Conservation (phyloP, 1,140 invertebrate species). For the Theocolax elegans region DNA sequence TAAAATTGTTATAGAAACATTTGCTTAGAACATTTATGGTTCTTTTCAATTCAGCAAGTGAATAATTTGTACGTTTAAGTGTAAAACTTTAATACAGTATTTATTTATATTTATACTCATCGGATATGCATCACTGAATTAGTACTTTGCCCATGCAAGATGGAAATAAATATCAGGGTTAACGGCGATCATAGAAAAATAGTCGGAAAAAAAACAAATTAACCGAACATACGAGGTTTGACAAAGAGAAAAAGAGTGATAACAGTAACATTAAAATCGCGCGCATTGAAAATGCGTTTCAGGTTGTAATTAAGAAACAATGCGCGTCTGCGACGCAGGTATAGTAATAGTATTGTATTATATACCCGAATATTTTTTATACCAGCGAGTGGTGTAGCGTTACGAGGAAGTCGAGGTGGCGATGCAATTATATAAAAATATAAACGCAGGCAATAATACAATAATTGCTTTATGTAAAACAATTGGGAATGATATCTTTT, state of each 20-base stretch:
- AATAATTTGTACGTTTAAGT: not conserved
- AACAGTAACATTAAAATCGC: constrained; percentile 25
- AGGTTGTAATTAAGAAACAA: constrained; percentile 34
- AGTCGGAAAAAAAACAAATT: not conserved
- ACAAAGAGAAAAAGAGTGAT: constrained; percentile 31
- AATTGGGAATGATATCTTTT: too few relatives aligned
- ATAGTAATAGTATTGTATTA: constrained; percentile 36
- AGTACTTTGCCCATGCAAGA: constrained; percentile 3
- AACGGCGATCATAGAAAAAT: not conserved
- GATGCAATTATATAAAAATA: constrained; percentile 21
- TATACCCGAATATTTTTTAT: constrained; percentile 42
- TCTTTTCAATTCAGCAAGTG: too few relatives aligned
- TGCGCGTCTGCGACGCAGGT: constrained; percentile 33
- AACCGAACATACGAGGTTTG: not conserved
- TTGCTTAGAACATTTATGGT: too few relatives aligned
- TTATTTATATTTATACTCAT: too few relatives aligned
- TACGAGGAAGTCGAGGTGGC: not conserved
- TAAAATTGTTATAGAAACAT: too few relatives aligned
- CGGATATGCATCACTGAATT: too few relatives aligned
- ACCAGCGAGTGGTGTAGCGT: not conserved
- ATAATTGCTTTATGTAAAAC: too few relatives aligned
- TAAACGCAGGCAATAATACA: not conserved
- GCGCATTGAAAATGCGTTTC: constrained; percentile 33
- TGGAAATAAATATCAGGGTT: constrained; percentile 4
- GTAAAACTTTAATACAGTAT: too few relatives aligned